Base-by-base conservation (phyloP, 2,797 vertebrate species). In the Gobionotothen gibberifrons region DNA sequence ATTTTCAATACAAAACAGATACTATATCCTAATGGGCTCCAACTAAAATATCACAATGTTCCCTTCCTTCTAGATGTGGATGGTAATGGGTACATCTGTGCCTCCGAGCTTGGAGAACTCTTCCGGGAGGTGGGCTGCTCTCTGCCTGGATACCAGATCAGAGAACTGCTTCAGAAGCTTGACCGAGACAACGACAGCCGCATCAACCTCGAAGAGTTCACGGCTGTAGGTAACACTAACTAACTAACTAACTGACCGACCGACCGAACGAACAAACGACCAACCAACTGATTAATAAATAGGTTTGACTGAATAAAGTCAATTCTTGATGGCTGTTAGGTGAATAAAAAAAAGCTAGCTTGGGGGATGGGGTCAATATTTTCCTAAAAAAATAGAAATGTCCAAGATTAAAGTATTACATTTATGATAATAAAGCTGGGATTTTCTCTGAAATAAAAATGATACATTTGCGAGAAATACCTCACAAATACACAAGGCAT, bases 131-230 rank as follows among this genome's bases (percentile, higher is more conserved):
- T 97, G 76, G 96, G 96, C 82, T 89, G 95, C 76, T 92, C 96
- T 4, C 63, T 99, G 52, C 96, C 98, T 0, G 98, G 97, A 4
- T 99, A 97, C 94, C 95, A 96, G 94, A 93, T 99, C 76, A 91
- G 98, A 79, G 97, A 98, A 84, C 96, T 99, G 83, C 95, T 99
- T 65, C 92, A 97, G 81, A 97, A 95, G 74, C 94, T 99, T 84
- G 98, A 99, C 93, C 93, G 95, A 72, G 93, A 99, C 90, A 96
- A 97, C 59, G 96, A 99, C 86, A 96, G 96, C 58, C 95, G 74
- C 84, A 97, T 99, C 80, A 95, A 89, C 90, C 95, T 99, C 49
- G 93, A 97, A 0, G 98, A 99, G 85, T 99, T 99, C 73, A 94
- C 96, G 84, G 95, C 96, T 72, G 98, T 99, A 95, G 97, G 98